Evolutionary conservation across 2,888 invertebrate species (phyloP), one percentile per base, ranked within the genome.

Genomic region (Philopedon plagiatum): DNA sequence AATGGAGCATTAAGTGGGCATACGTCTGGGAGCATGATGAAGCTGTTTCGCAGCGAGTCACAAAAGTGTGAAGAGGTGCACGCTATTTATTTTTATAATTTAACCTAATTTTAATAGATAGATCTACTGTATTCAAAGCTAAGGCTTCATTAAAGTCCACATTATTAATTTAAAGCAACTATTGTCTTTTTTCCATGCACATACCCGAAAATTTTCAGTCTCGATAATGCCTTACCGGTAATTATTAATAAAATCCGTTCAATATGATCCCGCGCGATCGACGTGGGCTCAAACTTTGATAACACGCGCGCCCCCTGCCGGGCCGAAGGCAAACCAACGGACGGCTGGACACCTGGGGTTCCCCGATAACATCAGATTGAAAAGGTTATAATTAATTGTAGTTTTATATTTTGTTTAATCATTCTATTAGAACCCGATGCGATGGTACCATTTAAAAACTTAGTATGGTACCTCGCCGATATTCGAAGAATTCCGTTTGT

Each of bases 321-420:
- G 5, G 68, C 54, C 8, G 29, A 54, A 62, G 56, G 56, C 44
- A 69, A 62, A 69, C 62, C 56, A 34, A 32, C 21, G 61, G 54
- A 54, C 58, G 61, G 29, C 34, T 26, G 62, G 51, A 63, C 51
- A 63, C 62, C 62, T 23, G 68, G 54, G 62, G 68, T 62, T 56
- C 56, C 34, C 51, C 44, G 68, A 69, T 69, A 69, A 62, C 68
- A 69, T 69, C 68, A 44, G 62, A 44, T 41, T 18, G 39, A 44
- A 61, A 44, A 61, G 68, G 61, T 56, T 54, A 56, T 56, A 69
- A 69, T 69, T 69, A 62, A 69, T 69, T 62, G 44, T 60, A 26
- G 49, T 66, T 58, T 39, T 61, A 68, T 49, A 51, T 61, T 58
- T 62, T 69, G 68, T 69, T 69, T 69, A 69, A 69, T 69, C 68